Evolutionary conservation across 2,888 invertebrate species (phyloP), one percentile per base, ranked within the genome.

Genomic region (Selenia dentaria): DNA sequence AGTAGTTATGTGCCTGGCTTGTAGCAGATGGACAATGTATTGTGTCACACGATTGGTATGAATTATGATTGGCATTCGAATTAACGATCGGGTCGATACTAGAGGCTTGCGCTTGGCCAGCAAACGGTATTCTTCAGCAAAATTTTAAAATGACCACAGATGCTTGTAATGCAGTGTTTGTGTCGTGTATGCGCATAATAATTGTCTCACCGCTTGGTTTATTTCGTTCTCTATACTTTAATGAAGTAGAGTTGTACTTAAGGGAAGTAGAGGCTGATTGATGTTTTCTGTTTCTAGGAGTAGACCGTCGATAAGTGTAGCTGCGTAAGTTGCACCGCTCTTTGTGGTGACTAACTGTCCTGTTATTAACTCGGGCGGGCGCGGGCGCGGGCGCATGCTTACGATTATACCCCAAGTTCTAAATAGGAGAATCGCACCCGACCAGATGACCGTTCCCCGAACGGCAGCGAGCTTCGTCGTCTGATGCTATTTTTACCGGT

Each of bases 261-360:
- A 64, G 39, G 46, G 59, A 70, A 71, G 80, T 85, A 82, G 88
- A 84, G 80, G 86, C 87, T 89, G 87, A 88, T 80, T 86, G 88
- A 87, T 87, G 83, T 90, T 88, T 91, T 89, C 83, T 91, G 84
- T 91, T 91, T 91, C 87, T 91, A 91, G 91, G 91, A 88, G 90
- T 91, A 91, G 91, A 91, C 90, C 91, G 71, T 91, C 91, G 83
- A 91, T 89, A 85, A 56, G 59, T 59, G 59, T 48, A 56, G 22
- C 22, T 22, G 84, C 84, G 91, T 91, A 91, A 91, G 91, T 91
- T 83, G 83, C 89, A 89, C 89, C 88, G 88, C 89, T 89, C 82
- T 83, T 78, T 83, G 86, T 89, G 89, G 89, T 90, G 89, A 89
- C 89, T 90, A 89, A 90, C 87, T 70, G 62, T 74, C 67, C 80